Conservation (phyloP, 2,888 invertebrate genomes). For the Protonemura montana region DNA sequence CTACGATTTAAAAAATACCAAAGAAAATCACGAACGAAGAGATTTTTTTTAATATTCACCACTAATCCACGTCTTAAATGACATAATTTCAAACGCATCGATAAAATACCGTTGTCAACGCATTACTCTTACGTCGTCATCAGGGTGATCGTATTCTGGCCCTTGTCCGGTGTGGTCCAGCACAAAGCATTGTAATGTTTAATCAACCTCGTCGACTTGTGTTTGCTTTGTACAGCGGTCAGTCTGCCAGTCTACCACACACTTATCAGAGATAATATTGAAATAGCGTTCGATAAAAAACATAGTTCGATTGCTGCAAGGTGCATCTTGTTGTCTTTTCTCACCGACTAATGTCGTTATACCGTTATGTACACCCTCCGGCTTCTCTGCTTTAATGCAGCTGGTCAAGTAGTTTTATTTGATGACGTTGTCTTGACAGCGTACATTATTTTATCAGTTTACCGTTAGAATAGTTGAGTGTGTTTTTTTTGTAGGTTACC, state of each 20-base stretch:
- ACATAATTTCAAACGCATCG: neutral
- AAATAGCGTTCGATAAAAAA: neutral
- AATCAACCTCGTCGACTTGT: neutral
- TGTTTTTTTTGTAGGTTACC: neutral
- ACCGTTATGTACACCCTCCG: neutral
- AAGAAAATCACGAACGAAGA: no score
- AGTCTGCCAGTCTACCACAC: neutral
- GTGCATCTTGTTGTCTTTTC: constrained; percentile 12
- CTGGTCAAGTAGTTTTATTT: neutral
- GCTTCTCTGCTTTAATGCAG: neutral
- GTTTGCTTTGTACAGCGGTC: neutral
- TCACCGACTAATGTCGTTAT: neutral
- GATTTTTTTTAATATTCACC: no score
- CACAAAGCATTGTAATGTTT: neutral
- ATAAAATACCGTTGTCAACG: neutral
- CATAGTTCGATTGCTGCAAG: neutral
- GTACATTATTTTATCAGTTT: neutral
- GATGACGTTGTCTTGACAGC: neutral
- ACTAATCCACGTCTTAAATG: neutral
- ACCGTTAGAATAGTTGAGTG: neutral
- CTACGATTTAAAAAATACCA: no score
- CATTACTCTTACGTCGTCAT: neutral
- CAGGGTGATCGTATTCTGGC: neutral
- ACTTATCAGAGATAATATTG: constrained; percentile 12
- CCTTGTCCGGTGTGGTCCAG: neutral